phyloP scores from a whole-genome alignment of 2,888 invertebrate species.

The Cerastis leucographa region DNA sequence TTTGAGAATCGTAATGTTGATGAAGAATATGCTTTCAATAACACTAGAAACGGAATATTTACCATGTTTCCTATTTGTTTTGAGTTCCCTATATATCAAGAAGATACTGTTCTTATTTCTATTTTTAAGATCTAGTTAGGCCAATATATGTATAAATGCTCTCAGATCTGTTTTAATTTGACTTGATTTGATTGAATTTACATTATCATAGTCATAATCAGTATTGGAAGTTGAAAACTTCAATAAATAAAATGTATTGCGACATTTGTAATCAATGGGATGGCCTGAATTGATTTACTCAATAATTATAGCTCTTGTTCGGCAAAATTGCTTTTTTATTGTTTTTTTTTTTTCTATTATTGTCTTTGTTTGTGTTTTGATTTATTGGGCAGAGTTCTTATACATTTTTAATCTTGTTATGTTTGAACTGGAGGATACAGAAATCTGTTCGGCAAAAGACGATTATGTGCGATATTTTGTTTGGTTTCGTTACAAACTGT shows the following conservation, averaged over 20 bases:
- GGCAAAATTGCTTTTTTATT: conserved; percentile 15
- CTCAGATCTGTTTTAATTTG: neutral
- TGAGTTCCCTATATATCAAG: too few species aligned
- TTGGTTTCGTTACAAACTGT: conserved; percentile 33
- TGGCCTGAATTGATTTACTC: conserved; percentile 34
- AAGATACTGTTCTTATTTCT: neutral
- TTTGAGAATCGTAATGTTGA: neutral
- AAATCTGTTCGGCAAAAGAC: conserved; percentile 38
- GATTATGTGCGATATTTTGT: conserved; percentile 29
- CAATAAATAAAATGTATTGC: conserved; percentile 44
- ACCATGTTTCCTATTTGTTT: too few species aligned
- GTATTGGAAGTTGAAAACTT: neutral
- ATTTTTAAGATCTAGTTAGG: neutral
- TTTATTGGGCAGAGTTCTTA: conserved; percentile 1
- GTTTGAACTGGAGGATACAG: conserved; percentile 34
- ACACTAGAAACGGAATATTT: too few species aligned
- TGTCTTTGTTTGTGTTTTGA: conserved; percentile 11
- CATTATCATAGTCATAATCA: neutral
- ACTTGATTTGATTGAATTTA: neutral
- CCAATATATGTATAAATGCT: too few species aligned
- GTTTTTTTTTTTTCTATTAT: conserved; percentile 13
- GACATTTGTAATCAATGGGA: conserved; percentile 5
- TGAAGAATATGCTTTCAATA: neutral
- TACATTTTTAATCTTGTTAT: conserved; percentile 12
- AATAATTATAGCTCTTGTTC: conserved; percentile 35